Evolutionary conservation across 1,140 invertebrate species (phyloP), one percentile per base, ranked within the genome.

Genomic region (Polypedilum pembai): DNA sequence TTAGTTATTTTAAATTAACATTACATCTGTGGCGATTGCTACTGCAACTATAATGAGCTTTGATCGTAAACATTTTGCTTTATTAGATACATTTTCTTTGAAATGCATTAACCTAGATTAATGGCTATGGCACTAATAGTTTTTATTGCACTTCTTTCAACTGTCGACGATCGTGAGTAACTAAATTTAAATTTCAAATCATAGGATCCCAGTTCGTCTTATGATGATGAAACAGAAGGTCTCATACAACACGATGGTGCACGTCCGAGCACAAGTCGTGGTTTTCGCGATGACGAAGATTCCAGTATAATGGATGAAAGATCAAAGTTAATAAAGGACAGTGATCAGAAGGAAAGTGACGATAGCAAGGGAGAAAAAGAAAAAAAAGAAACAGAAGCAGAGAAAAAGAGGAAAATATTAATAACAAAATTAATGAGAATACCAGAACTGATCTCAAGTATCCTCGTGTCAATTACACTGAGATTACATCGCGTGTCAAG

Each of bases 401-500:
- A 24, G 12, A 41, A 45, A 74, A 74, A 74, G 12, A 56, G 24
- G 18, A 83, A 77, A 75, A 75, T 82, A 3, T 88, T 92, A 75
- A 74, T 87, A 3, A 69, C 8, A 7, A 69, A 69, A 69, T 18
- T 0, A 84, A 86, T 18, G 17, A 69, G n/a, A 18, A 69, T 69
- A 18, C 65, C 65, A 83, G 89, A 89, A 8, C 89, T 96, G 75
- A 81, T 95, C 33, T 89, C 91, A 78, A 95, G 94, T 78, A 84
- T 90, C 10, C 87, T 97, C 79, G 91, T 95, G 15, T 93, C 93
- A n/a, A 79, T 94, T n/a, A 98, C 94, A 5, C 88, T 86, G 73
- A 89, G 91, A 76, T 83, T 98, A 41, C 96, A 98, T 84, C 87
- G 86, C 76, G 91, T 95, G 76, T 98, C 96, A 0, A 86, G 91